Base-by-base conservation (phyloP, 1,140 invertebrate genomes). In the Fopius arisanus region DNA sequence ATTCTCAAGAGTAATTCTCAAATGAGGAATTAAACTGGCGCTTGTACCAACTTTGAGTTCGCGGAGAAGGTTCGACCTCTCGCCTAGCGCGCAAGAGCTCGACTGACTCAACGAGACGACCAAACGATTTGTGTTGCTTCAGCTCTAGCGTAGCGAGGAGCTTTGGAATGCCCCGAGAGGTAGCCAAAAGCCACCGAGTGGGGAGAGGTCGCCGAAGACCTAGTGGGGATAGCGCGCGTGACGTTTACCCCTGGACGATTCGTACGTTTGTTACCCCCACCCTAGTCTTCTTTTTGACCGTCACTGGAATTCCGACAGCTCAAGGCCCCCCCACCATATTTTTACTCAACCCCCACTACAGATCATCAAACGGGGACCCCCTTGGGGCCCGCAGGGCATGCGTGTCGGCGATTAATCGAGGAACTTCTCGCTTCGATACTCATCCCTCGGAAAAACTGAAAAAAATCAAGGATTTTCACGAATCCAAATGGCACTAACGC, bases 171-270 rank as follows among this genome's bases (percentile, higher is more conserved):
- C 83, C 70, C 76, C 67, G 76, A 74, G 70, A 71, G 63, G 70
- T 78, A 78, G 79, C 72, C 75, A 76, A 74, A 75, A 78, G 40
- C 73, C 77, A 70, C 73, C 70, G 67, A 66, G 69, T 31, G 33
- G 67, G 9, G 12, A 68, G 37, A 73, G 28, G 40, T 65, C 65
- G 70, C 41, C 66, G 69, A 67, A 69, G 54, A 59, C 7, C 19
- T 48, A 9, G 54, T 48, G 63, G 77, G 86, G 82, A 80, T 83
- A 79, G 76, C 82, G 83, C 86, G 84, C 86, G 86, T 86, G 85
- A 86, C 86, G 85, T 75, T 86, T 81, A 77, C 81, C 80, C 82
- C 81, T 83, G 81, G 78, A 78, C 79, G 82, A 82, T 79, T 79
- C 43, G 33, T 73, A 48, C 51, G 19, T 54, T 67, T 59, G 40